A percentile compares a stretch with the other conserved stretches of the same genome.
Conservation (phyloP, 2,888 invertebrate genomes). For the Rhagium mordax region DNA sequence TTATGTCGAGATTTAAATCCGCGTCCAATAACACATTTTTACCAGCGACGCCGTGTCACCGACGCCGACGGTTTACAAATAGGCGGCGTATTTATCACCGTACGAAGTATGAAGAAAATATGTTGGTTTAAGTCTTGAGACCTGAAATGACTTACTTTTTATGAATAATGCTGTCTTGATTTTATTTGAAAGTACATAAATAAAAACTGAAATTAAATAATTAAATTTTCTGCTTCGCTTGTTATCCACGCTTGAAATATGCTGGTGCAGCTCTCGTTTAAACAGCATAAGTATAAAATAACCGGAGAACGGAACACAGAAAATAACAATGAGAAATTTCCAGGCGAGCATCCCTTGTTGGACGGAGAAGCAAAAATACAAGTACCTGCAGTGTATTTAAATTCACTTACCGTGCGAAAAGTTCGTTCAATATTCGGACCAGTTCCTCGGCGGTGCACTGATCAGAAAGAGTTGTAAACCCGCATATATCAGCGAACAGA, state of each 20-base stretch:
- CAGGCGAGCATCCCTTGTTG: not conserved
- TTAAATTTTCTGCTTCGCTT: too few species aligned
- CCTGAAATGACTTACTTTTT: too few species aligned
- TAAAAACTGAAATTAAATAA: too few species aligned
- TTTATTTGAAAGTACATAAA: too few species aligned
- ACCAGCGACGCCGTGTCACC: not conserved
- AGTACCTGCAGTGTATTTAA: not conserved
- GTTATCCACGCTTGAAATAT: not conserved
- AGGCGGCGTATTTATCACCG: too few species aligned
- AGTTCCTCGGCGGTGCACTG: conserved; percentile 95
- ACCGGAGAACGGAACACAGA: not conserved
- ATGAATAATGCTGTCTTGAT: too few species aligned
- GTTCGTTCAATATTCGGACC: conserved; percentile 89
- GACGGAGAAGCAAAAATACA: not conserved
- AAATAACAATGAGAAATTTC: not conserved
- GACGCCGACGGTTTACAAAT: too few species aligned
- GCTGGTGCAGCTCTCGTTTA: not conserved
- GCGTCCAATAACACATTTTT: not conserved
- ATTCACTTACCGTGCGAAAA: conserved; percentile 84
- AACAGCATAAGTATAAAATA: not conserved
- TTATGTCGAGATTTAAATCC: not conserved
- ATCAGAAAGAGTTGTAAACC: conserved; percentile 91
- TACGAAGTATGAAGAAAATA: too few species aligned
- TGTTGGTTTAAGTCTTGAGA: too few species aligned
- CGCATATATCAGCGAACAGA: conserved; percentile 94